Evolutionary conservation across 2,113 vertebrate species (phyloP).

Genomic region (Marmota monax): DNA sequence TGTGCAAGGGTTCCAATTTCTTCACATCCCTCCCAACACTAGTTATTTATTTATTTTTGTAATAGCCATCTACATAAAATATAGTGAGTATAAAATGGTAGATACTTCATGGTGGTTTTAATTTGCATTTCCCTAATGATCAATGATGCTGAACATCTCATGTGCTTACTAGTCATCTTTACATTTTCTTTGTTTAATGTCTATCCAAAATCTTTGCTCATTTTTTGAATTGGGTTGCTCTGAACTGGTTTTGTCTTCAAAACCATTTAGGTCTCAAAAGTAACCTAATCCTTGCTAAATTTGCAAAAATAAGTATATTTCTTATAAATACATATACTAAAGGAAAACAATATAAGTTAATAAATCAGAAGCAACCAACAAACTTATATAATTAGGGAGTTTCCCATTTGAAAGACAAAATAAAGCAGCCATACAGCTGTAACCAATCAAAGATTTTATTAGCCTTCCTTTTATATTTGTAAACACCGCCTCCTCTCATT

Average conservation of each 20-base stretch:
- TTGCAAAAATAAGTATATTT: conserved; percentile 6
- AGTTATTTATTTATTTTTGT: not conserved
- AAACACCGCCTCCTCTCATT: not conserved
- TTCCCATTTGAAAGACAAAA: not conserved
- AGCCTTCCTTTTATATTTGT: not conserved
- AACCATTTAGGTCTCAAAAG: not conserved
- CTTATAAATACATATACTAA: not conserved
- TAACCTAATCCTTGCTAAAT: not conserved
- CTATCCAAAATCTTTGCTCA: not conserved
- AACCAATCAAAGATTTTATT: not conserved
- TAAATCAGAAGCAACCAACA: not conserved
- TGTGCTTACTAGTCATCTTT: not conserved
- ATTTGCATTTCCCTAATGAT: not conserved
- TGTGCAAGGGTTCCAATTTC: not conserved
- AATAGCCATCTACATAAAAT: not conserved
- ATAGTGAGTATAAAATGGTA: not conserved
- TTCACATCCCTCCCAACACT: not conserved
- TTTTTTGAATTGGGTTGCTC: not conserved
- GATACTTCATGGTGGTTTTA: not conserved
- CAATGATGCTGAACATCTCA: not conserved
- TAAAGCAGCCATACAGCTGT: not conserved
- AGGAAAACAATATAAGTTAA: not conserved
- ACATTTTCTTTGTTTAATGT: not conserved
- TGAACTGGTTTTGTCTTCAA: not conserved
- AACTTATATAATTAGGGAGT: not conserved